Base-by-base conservation (phyloP, 2,888 invertebrate species). In the Elysia crispata region DNA sequence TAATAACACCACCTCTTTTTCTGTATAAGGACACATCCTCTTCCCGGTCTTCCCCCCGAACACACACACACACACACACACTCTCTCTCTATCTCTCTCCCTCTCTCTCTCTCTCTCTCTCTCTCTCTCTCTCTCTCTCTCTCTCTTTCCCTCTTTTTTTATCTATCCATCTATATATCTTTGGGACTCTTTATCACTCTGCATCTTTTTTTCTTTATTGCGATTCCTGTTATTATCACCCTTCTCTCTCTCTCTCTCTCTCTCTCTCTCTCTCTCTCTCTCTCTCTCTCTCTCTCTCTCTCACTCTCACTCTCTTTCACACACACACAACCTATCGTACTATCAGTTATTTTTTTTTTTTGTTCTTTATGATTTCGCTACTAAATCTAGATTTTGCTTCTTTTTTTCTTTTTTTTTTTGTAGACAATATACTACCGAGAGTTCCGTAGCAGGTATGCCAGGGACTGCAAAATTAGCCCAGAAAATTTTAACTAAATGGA, bases 391-490 rank as follows among this genome's bases (percentile, higher is more conserved):
- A 33, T 70, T 8, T 8, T 70, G 5, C 3, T 33, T 62, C 5
- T 50, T 31, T 49, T 3, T 77, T 49, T 73, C 23, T 69, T 25
- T 31, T 20, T 11, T n/a, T n/a, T n/a, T 28, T 41, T 28, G 20
- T 77, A 87, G 87, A 64, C 76, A 79, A 6, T 83, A 87, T 62
- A 83, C 86, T 25, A 76, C 74, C 28, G 77, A 86, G 23, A 86
- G 89, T n/a, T 87, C 88, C 64, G 31, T 89, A 66, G 87, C 86
- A 23, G 90, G 89, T 11, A 87, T 86, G 0, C 75, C 70, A 5
- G 82, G 82, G 13, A 86, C 86, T 50, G 69, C 77, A 6, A 82
- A 83, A 11, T 76, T 86, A 11, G 89, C 88, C 18, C 66, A 85
- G 15, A 82, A 76, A 74, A 83, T 90, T 5, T 66, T 76, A 11